Conservation (phyloP, 2,888 invertebrate species). For the Helleia helle region DNA sequence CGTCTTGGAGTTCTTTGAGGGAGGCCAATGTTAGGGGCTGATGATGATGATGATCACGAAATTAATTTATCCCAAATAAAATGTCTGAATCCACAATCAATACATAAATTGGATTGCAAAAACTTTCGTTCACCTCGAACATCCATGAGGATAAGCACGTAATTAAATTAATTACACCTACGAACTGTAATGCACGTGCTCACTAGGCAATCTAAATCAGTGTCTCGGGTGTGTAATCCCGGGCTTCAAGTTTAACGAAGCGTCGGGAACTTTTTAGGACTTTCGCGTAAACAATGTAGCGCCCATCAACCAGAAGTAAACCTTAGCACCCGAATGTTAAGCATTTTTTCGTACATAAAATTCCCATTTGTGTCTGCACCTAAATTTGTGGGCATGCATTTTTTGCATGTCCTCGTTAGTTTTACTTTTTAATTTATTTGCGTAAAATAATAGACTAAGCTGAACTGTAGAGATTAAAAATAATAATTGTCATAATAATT, state of each 20-base stretch:
- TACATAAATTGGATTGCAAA: slow-evolving; percentile 11
- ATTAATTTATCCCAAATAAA: not conserved
- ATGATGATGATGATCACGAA: no score
- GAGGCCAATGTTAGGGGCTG: no score
- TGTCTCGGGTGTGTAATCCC: slow-evolving; percentile 47
- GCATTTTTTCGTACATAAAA: not conserved
- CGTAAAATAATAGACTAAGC: slow-evolving; percentile 1
- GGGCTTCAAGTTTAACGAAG: slow-evolving; percentile 55
- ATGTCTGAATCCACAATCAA: not conserved
- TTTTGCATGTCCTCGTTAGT: slow-evolving; percentile 37
- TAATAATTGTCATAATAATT: no score
- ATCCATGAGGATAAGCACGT: slow-evolving; percentile 10
- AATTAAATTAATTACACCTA: slow-evolving; percentile 18
- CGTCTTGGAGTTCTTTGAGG: no score
- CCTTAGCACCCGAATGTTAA: slow-evolving; percentile 20
- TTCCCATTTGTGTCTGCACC: slow-evolving; percentile 21
- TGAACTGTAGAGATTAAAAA: no score
- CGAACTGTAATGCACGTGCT: slow-evolving; percentile 20
- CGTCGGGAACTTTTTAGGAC: slow-evolving; percentile 53
- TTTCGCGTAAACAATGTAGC: slow-evolving; percentile 44
- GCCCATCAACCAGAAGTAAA: slow-evolving; percentile 23
- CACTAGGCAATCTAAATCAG: slow-evolving; percentile 37
- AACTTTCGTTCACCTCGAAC: slow-evolving; percentile 17
- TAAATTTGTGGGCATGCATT: slow-evolving; percentile 38
- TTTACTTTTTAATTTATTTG: slow-evolving; percentile 9